Percentiles rank a stretch among this genome's conserved stretches.
phyloP scores from a whole-genome alignment of 1,140 invertebrate genomes.

The Melanaphis sacchari region DNA sequence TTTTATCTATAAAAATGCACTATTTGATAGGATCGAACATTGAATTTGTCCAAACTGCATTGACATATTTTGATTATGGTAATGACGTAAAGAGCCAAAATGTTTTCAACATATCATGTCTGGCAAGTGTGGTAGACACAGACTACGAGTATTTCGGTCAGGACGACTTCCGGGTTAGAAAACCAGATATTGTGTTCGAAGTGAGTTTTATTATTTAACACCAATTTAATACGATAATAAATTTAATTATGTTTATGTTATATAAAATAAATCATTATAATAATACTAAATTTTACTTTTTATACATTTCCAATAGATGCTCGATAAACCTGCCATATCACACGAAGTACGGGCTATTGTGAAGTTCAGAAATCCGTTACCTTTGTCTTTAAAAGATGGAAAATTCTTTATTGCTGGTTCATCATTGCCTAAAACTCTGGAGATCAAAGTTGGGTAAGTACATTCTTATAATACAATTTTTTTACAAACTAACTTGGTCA shows the following conservation, averaged over 20 bases:
- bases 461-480: neutral
- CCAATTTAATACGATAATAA: neutral
- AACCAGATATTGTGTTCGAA: slow-evolving; percentile 85
- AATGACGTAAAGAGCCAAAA: slow-evolving; percentile 78
- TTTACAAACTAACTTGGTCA: neutral
- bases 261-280: neutral
- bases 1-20: neutral
- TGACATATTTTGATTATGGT: slow-evolving; percentile 82
- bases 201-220: slow-evolving; percentile 62
- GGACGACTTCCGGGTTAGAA: slow-evolving; percentile 87
- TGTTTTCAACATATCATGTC: slow-evolving; percentile 83
- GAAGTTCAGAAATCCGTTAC: slow-evolving; percentile 83
- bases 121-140: slow-evolving; percentile 81
- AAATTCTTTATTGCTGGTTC: slow-evolving; percentile 81
- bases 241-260: neutral
- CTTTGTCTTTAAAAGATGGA: slow-evolving; percentile 76
- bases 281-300: neutral
- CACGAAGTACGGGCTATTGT: slow-evolving; percentile 63
- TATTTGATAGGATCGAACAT: neutral
- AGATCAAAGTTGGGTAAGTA: slow-evolving; percentile 68
- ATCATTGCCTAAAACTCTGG: slow-evolving; percentile 75
- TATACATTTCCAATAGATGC: neutral
- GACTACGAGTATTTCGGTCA: slow-evolving; percentile 88
- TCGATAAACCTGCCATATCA: neutral
- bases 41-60: neutral